Base-by-base conservation (phyloP, 2,888 invertebrate species). In the Catocala fraxini region DNA sequence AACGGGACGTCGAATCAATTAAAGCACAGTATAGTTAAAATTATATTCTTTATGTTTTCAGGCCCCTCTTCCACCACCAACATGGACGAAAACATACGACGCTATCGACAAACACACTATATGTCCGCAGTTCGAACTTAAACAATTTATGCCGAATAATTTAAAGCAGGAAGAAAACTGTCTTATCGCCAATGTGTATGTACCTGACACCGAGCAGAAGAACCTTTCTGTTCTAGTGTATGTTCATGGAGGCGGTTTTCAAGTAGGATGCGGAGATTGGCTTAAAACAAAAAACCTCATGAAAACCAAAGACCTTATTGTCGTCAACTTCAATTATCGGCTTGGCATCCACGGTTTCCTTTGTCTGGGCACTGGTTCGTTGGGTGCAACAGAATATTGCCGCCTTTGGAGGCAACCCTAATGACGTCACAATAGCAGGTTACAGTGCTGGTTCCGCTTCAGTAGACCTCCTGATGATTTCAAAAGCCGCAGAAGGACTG, bases 331-430 rank as follows among this genome's bases (percentile, higher is more conserved):
- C n/a, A 85, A 85, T 57, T 83, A 83, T 51, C 79, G 84, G 0
- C 66, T 85, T 0, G 81, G 76, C 2, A 51, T 75, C 1, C 79
- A 80, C 5, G 86, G 86, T 0, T 85, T 83, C 48, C 67, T 86
- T 4, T 86, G 85, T 62, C 59, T 85, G 4, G 85, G 85, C 3
- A 85, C 85, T 0, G 68, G 48, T 82, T 6, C 70, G 75, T 0
- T 82, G 87, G 87, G 85, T 87, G 0, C 70, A 81, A 6, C 68
- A 77, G 13, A 87, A 87, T 43, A 87, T 87, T 4, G 83, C 72
- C 0, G 70, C 45, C 6, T 87, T 85, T 12, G 86, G 86, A 6
- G 86, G 86, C 5, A 84, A 87, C 57, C 83, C 86, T 15, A 47
- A 85, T 51, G 84, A 87, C 34, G 80, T 87, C 9, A 86, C 86